A percentile compares a stretch with the other conserved stretches of the same genome.
These are phyloP conservation scores for Rugalucina vietnamica DNA, from an alignment of 2,888 invertebrate genomes.

Conservation along the genomic window DNA sequence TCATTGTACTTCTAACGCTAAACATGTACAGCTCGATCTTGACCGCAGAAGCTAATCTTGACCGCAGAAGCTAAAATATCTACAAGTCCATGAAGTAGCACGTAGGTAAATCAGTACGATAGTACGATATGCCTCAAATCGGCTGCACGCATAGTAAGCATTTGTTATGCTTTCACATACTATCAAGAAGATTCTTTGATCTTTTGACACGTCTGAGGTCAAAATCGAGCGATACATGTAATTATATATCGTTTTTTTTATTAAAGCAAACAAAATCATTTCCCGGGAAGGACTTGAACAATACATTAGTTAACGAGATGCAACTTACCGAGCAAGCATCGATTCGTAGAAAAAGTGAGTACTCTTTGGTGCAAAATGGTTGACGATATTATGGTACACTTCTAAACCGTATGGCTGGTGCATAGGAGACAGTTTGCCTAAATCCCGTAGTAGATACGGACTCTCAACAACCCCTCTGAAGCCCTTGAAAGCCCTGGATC, in stretches of 20 bases:
- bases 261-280: too few species aligned
- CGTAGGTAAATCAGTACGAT: too few species aligned
- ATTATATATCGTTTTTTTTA: too few species aligned
- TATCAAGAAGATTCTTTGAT: too few species aligned
- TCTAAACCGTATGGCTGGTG: conserved; percentile 42
- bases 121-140: too few species aligned
- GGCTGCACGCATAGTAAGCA: not conserved
- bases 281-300: not conserved
- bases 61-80: too few species aligned
- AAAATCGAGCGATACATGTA: too few species aligned
- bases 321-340: conserved; percentile 37
- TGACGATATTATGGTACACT: conserved; percentile 40
- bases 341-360: conserved; percentile 23
- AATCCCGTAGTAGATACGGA: conserved; percentile 9
- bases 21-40: too few species aligned
- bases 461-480: conserved; percentile 19
- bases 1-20: not conserved
- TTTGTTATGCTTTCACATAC: not conserved
- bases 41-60: too few species aligned
- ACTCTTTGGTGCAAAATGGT: conserved; percentile 42
- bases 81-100: too few species aligned
- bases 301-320: not conserved
- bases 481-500: conserved; percentile 15
- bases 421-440: conserved; percentile 34
- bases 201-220: too few species aligned